Evolutionary conservation across 2,888 invertebrate species (phyloP).

Genomic region (Cryptosula pallasiana): DNA sequence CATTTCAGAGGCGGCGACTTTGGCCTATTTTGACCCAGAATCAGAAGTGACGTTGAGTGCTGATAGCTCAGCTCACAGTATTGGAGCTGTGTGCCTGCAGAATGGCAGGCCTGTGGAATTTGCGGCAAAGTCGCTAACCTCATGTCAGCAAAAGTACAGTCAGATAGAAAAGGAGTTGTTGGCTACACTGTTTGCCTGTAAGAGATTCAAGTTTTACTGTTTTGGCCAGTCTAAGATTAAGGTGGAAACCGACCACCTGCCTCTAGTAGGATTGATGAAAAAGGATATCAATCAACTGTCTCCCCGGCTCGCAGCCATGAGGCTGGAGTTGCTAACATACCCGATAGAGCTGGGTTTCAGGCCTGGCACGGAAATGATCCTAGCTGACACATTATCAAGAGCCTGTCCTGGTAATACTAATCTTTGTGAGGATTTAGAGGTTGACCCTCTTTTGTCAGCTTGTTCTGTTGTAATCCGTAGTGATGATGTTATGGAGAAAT

Average conservation of each 20-base stretch:
- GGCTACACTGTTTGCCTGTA: background rate
- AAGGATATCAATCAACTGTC: background rate
- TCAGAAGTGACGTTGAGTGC: no score
- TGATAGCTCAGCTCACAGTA: no score
- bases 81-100: slow-evolving; percentile 16
- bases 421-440: no score
- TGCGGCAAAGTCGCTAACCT: background rate
- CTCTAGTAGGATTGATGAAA: background rate
- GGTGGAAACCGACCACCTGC: background rate
- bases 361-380: background rate
- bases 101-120: no score
- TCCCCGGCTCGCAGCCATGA: background rate
- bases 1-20: no score
- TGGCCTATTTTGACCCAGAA: no score
- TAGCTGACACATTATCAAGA: slow-evolving; percentile 10
- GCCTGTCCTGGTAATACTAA: no score
- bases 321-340: background rate
- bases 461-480: background rate
- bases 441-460: background rate
- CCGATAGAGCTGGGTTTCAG: background rate
- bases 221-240: background rate
- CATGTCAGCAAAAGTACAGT: background rate
- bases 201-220: background rate
- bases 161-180: slow-evolving; percentile 10
- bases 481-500: slow-evolving; percentile 5